Evolutionary conservation across 1,140 invertebrate genomes (phyloP).

Genomic region (Solenopsis fugax): DNA sequence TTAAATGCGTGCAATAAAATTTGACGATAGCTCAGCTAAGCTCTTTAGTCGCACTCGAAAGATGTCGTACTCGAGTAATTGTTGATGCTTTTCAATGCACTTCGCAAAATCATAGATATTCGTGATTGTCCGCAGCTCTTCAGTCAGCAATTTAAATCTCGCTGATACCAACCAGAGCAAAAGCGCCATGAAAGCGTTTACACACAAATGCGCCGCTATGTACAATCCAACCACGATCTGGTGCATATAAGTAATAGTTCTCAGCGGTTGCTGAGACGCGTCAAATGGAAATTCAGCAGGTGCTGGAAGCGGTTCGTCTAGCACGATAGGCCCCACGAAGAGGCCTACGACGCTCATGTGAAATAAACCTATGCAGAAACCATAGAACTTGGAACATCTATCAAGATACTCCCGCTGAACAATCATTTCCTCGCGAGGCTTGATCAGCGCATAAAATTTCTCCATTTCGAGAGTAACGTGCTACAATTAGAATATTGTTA

Average conservation of each 20-base stretch:
- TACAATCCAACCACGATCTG: slow-evolving; percentile 31
- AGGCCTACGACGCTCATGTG: slow-evolving; percentile 68
- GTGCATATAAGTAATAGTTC: slow-evolving; percentile 12
- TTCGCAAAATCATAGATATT: slow-evolving; percentile 3
- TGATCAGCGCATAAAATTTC: slow-evolving; percentile 11
- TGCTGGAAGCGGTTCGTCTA: slow-evolving; percentile 46
- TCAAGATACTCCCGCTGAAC: slow-evolving; percentile 38
- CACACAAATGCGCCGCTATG: slow-evolving; percentile 5
- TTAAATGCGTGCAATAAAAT: neutral
- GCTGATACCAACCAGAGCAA: slow-evolving; percentile 59
- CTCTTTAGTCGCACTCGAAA: neutral
- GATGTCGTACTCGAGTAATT: slow-evolving; percentile 52
- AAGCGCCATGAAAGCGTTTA: slow-evolving; percentile 43
- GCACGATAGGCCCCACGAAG: slow-evolving; percentile 66
- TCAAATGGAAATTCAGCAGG: slow-evolving; percentile 59
- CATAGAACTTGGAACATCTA: slow-evolving; percentile 61
- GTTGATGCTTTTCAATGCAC: slow-evolving; percentile 58
- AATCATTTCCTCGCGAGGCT: neutral
- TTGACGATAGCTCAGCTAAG: neutral
- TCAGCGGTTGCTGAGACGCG: slow-evolving; percentile 31
- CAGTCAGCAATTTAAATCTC: slow-evolving; percentile 59
- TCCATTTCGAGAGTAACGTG: slow-evolving; percentile 36
- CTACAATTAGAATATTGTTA: slow-evolving; percentile 19
- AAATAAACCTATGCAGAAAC: slow-evolving; percentile 52
- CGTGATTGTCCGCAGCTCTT: slow-evolving; percentile 25